phyloP scores from a whole-genome alignment of 1,140 invertebrate genomes.

The Sycophaga agraensis region DNA sequence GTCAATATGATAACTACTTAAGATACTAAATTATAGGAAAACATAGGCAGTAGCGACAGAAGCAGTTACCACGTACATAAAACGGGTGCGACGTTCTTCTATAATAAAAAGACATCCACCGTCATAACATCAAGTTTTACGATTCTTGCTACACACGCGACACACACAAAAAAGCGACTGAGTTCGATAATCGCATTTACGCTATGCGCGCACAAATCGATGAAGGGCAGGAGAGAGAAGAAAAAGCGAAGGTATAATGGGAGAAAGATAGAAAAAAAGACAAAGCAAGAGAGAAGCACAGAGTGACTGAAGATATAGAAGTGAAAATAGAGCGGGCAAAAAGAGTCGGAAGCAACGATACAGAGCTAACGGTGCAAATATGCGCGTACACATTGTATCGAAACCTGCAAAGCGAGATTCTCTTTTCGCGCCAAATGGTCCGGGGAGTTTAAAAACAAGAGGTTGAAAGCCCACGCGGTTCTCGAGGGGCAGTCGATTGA shows the following conservation, averaged over 20 bases:
- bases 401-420: too few species aligned
- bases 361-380: too few species aligned
- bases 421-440: too few species aligned
- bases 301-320: slow-evolving; percentile 11
- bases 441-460: too few species aligned
- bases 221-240: not conserved
- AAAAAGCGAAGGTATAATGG: slow-evolving; percentile 13
- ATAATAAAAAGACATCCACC: not conserved
- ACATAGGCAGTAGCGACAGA: too few species aligned
- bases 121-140: slow-evolving; percentile 17
- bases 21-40: too few species aligned
- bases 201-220: slow-evolving; percentile 11
- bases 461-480: too few species aligned
- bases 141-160: not conserved
- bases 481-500: too few species aligned
- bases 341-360: too few species aligned
- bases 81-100: not conserved
- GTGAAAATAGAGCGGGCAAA: too few species aligned
- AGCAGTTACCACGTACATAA: not conserved
- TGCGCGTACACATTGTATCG: too few species aligned
- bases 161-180: not conserved
- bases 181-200: slow-evolving; percentile 18
- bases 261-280: slow-evolving; percentile 24
- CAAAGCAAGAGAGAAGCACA: slow-evolving; percentile 1
- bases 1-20: too few species aligned